Evolutionary conservation across 2,888 invertebrate species (phyloP), one percentile per base, ranked within the genome.

Genomic region (Linhomoeus sp.): DNA sequence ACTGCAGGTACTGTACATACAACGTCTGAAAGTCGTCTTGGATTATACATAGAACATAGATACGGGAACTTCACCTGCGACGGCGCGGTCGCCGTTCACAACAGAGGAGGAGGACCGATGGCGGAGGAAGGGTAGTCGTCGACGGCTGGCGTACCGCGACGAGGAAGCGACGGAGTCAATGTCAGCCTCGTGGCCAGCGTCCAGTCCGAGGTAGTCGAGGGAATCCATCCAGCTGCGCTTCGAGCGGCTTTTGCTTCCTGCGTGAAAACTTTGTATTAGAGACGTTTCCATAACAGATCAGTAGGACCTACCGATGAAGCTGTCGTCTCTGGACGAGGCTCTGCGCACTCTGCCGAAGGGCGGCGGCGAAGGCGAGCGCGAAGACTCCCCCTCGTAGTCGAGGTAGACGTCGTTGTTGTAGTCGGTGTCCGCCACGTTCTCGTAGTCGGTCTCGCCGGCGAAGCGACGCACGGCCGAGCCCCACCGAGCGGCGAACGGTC

Each of bases 91-190:
- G n/a, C n/a, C n/a, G n/a, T n/a, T n/a, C n/a, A n/a, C n/a, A n/a
- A n/a, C n/a, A n/a, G n/a, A n/a, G n/a, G n/a, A n/a, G n/a, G n/a
- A n/a, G n/a, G n/a, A n/a, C n/a, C n/a, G n/a, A n/a, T n/a, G n/a
- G n/a, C n/a, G n/a, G n/a, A n/a, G n/a, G n/a, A n/a, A n/a, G n/a
- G n/a, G n/a, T n/a, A n/a, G n/a, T n/a, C n/a, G n/a, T n/a, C n/a
- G 29, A 29, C 29, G 29, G 17, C 82, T 81, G 23, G 81, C 82
- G 35, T 83, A 82, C 51, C 83, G 73, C 9, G 82, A 82, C 3
- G 82, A 83, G 53, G 83, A 77, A 55, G 77, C 77, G 53, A 81
- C 81, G 62, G 83, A 75, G 63, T 75, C 75, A 60, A 74, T 73
- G 61, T 75, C 73, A 22, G 62, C 64, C 53, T 73, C 73, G 45